Conservation (phyloP, 2,888 invertebrate genomes). For the Sabatieria punctata region DNA sequence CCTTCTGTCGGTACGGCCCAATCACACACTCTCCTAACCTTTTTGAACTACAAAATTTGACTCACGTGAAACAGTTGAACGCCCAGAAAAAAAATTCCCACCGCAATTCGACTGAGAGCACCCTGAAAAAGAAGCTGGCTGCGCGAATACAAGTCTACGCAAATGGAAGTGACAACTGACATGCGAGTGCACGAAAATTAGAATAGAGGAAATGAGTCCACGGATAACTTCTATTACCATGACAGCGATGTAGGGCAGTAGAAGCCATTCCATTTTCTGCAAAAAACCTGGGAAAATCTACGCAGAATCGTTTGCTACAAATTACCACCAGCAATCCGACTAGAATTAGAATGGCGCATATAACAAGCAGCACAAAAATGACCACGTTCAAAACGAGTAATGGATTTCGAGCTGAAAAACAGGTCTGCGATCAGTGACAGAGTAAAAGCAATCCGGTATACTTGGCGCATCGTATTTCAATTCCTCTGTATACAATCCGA, state of each 20-base stretch:
- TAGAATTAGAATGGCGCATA: conserved; percentile 23
- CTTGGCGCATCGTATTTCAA: conserved; percentile 20
- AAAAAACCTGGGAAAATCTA: background rate
- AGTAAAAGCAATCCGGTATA: conserved; percentile 10
- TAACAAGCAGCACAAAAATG: conserved; percentile 21
- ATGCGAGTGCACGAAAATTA: conserved; percentile 26
- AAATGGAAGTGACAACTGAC: conserved; percentile 13
- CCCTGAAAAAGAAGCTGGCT: conserved; percentile 14
- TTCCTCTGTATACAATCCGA: conserved; percentile 30
- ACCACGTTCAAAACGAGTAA: conserved; percentile 20
- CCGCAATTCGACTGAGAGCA: conserved; percentile 27
- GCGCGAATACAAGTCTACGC: background rate
- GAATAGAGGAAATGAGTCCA: conserved; percentile 25
- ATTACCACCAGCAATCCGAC: conserved; percentile 13
- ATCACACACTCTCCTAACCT: no score
- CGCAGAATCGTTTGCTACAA: background rate
- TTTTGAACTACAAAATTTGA: no score
- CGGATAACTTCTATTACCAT: conserved; percentile 28
- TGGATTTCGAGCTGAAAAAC: conserved; percentile 20
- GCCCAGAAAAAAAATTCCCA: conserved; percentile 31
- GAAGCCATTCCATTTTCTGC: conserved; percentile 15
- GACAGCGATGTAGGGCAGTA: conserved; percentile 25
- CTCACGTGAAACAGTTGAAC: conserved; percentile 28
- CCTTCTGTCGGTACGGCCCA: no score
- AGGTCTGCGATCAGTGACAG: background rate